phyloP scores from a whole-genome alignment of 1,140 invertebrate species.

The Geopemphigus sp. region DNA sequence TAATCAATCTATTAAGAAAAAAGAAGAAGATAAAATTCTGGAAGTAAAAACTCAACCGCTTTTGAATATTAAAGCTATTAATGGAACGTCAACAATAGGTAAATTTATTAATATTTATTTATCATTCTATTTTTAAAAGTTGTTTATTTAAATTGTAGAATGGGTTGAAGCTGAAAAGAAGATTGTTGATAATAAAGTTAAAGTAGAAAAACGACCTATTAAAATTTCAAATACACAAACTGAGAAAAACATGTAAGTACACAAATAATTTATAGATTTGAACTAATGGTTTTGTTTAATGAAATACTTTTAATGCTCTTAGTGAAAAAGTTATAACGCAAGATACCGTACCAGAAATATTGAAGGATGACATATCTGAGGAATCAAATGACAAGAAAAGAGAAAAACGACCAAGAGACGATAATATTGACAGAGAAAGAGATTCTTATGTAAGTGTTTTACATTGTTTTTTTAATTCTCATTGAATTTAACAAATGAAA shows the following conservation, averaged over 20 bases:
- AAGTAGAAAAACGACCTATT: slow-evolving; percentile 22
- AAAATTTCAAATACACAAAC: not conserved
- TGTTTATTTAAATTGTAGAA: not conserved
- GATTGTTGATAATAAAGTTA: slow-evolving; percentile 6
- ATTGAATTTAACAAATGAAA: not conserved
- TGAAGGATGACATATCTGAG: not conserved
- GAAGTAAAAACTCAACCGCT: slow-evolving; percentile 39
- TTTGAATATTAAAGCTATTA: not conserved
- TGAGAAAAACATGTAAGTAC: slow-evolving; percentile 21
- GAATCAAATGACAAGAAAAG: slow-evolving; percentile 30
- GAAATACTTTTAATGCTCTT: not conserved
- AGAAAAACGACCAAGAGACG: slow-evolving; percentile 45
- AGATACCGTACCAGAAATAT: not conserved
- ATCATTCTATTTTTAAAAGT: not conserved
- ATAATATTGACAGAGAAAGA: slow-evolving; percentile 35
- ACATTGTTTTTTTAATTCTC: not conserved
- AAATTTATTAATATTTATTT: not conserved
- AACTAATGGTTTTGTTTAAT: not conserved
- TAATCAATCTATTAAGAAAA: slow-evolving; percentile 41
- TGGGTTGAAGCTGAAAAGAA: slow-evolving; percentile 45
- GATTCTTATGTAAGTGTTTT: slow-evolving; percentile 19
- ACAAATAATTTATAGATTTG: not conserved
- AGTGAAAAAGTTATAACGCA: slow-evolving; percentile 22
- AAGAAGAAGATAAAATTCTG: slow-evolving; percentile 29
- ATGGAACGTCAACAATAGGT: slow-evolving; percentile 44